Percentiles rank a stretch among this genome's conserved stretches.
Evolutionary conservation across 1,140 invertebrate genomes (phyloP).

Genomic region (Drosophila arawakana): DNA sequence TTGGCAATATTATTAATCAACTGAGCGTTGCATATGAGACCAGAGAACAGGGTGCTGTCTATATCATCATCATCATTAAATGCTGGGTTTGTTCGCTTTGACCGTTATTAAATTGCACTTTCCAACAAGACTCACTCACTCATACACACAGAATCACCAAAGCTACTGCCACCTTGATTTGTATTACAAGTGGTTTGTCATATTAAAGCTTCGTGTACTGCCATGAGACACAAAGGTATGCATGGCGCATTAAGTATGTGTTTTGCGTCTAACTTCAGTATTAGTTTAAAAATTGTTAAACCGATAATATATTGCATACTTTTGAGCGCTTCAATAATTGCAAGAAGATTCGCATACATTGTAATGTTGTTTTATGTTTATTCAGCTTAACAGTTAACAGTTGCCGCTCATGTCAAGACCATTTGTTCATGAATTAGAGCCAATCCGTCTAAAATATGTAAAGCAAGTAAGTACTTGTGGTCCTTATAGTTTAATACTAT

Average conservation of each 20-base stretch:
- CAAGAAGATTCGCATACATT: conserved; percentile 15
- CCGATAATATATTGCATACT: conserved; percentile 61
- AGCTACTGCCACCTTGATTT: no score
- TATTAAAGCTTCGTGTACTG: neutral
- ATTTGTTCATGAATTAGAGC: no score
- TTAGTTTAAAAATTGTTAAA: conserved; percentile 39
- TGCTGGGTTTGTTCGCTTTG: conserved; percentile 19
- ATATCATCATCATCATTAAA: conserved; percentile 42
- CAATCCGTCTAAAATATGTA: no score
- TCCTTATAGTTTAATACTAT: no score
- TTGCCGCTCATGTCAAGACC: neutral
- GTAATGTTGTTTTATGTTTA: conserved; percentile 13
- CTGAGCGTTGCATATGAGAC: conserved; percentile 51
- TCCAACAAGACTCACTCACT: neutral
- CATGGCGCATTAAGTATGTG: neutral
- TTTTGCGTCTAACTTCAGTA: neutral
- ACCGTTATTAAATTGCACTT: conserved; percentile 53
- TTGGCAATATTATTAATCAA: conserved; percentile 67
- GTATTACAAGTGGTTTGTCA: neutral
- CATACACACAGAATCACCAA: no score
- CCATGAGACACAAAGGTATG: no score
- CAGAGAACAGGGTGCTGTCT: conserved; percentile 16
- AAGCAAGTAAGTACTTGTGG: no score
- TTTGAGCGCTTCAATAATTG: conserved; percentile 46
- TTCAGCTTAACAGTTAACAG: neutral